Base-by-base conservation (phyloP, 37 sponge, comb jelly and placozoan genomes). In the Cliona cf. orientalis region DNA sequence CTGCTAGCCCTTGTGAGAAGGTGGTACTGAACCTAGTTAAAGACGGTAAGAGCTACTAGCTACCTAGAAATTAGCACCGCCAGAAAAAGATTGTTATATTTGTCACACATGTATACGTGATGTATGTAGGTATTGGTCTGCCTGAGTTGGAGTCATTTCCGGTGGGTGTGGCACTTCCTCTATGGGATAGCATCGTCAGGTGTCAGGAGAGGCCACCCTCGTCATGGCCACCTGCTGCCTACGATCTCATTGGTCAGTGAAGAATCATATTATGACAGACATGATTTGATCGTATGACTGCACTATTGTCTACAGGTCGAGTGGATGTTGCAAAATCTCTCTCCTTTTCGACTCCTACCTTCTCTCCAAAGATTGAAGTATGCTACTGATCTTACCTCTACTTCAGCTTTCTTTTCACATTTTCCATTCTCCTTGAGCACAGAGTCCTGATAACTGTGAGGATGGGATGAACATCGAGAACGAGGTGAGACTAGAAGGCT, bases 191-290 rank as follows among this genome's bases (percentile, higher is more conserved):
- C 37, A 68, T 93, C 59, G 21, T 65, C 28, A 64, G 56, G 7
- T 93, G 94, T 78, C 83, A 62, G 26, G 78, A 71, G 63, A 46
- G 35, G 34, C 91, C 94, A 25, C 86, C 94, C 29, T 66, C 94
- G 0, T 45, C 59, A 44, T 86, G 87, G 87, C 57, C 79, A 26
- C 55, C 59, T 1, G 42, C 49, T 31, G 65, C 80, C 23, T 90
- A 90, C 66, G 61, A 86, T 37, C 14, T 93, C 62, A 81, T 93
- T 78, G 94, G 94, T 86, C 28, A 22, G 63, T 61, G 5, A 25
- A n/a, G 63, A 19, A 14, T 19, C 25, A 22, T 28, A 39, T 42
- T 34, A 42, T 12, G 34, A 1, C 9, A 49, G 14, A 19, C 9
- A 49, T 49, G 53, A 49, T 49, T 9, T 61, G 5, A 61, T 61